Base-by-base conservation (phyloP, 2,797 vertebrate species). In the Crax fasciolata region DNA sequence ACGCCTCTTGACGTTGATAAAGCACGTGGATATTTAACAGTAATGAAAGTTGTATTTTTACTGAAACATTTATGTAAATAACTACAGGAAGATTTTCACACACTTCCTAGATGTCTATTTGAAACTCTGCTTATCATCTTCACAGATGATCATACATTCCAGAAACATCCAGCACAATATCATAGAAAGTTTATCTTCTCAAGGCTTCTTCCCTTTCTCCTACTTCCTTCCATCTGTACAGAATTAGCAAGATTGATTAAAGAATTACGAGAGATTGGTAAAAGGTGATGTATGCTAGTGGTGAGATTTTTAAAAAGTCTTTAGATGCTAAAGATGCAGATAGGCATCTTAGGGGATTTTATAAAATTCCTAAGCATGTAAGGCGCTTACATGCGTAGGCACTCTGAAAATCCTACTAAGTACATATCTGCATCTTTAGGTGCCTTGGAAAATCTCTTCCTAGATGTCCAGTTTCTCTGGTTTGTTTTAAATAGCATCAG, bases 271-370 rank as follows among this genome's bases (percentile, higher is more conserved):
- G 30, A 70, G 23, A 4, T 18, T 55, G 44, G 35, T 27, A 81
- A 71, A 93, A 81, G 48, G 11, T 9, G 51, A n/a, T 28, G 25
- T 25, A 76, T 55, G n/a, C n/a, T 24, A 30, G n/a, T 38, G 54
- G 66, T 2, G 11, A 87, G 82, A 79, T 62, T 88, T 81, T 62
- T 67, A 10, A 6, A 30, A 88, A 55, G 91, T 52, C 82, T 89
- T 70, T 7, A 70, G 59, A 73, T 81, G 62, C 89, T 93, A 76
- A 90, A 95, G 90, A 95, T 94, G 85, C 93, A 95, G 90, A 95
- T 87, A 95, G 95, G 90, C 94, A 95, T 88, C 96, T 96, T 94
- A 97, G 0, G 16, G 92, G 96, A 96, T 95, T 93, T 86, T 87
- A 28, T 68, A 84, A 93, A 96, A 94, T 94, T 93, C 91, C 85